Evolutionary conservation across 2,888 invertebrate genomes (phyloP), one percentile per base, ranked within the genome.

Genomic region (Synergus laeviventris): DNA sequence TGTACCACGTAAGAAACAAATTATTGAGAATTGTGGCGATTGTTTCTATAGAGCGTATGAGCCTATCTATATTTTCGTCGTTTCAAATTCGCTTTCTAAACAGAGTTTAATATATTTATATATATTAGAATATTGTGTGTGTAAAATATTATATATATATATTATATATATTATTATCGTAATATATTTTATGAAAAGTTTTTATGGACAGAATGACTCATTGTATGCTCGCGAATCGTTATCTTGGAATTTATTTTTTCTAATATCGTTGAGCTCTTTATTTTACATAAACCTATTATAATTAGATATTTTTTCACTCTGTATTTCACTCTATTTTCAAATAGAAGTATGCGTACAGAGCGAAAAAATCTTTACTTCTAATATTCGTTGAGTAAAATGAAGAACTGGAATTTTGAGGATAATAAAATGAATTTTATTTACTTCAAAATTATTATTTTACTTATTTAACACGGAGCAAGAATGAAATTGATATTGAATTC

Each of bases 61-160:
- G 49, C 49, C n/a, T 49, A 62, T 39, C n/a, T 49, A 62, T 39
- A 39, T 38, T 18, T 64, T 39, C 21, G n/a, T 39, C 1, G 8
- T 42, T 64, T 64, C 21, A 14, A 64, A 12, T 64, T 64, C 21
- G 38, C 64, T 42, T 42, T 42, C 21, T 74, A 74, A 82, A 75
- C 74, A 81, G 73, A 84, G 78, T 84, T 85, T 81, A 83, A 83
- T 86, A 84, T 86, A 85, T 84, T 85, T 85, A 84, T 83, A 73
- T 79, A 81, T 77, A 78, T 75, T 86, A 79, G 81, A 83, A 84
- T 83, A 83, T 82, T 79, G n/a, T n/a, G n/a, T n/a, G n/a, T n/a
- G n/a, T n/a, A 81, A 81, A 83, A 80, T 81, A 31, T 31, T 31
- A 3, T 31, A 31, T 81, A 83, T 76, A 82, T 73, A 83, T 76